Evolutionary conservation across 1,140 invertebrate genomes (phyloP), one percentile per base, ranked within the genome.

Genomic region (Tetragnatha versicolor): DNA sequence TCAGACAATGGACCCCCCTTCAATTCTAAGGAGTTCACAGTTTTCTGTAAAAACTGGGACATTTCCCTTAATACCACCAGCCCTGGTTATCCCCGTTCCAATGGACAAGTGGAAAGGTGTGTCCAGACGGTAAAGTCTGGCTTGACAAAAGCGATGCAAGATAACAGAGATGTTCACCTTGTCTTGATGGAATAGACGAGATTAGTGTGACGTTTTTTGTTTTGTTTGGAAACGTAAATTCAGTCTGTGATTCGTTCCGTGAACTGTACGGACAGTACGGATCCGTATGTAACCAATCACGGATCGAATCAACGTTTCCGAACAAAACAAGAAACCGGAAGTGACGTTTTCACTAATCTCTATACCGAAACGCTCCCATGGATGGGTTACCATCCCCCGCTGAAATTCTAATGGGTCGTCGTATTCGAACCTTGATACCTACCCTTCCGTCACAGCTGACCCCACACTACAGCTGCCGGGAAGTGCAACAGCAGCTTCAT

Each of bases 1-100:
- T 65, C 61, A 25, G 82, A 83, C 53, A 81, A 82, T 37, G 79
- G 81, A 49, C 82, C 82, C 5, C 81, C 73, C 20, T 76, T 76
- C 31, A 47, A 55, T 61, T 68, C 53, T 7, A 60, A 27, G 6
- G 45, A 17, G 25, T 9, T 51, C 6, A 25, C 5, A 22, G 25
- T 66, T 10, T 69, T 69, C 25, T 12, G 5, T 66, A 66, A 65
- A 12, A 25, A 69, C 12, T 69, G 51, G 42, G 31, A 60, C 22
- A 69, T 69, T 12, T 14, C 20, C 10, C 42, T 20, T 25, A 6
- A 25, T 27, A 69, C 31, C 5, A 27, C 66, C 9, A 22, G 14
- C 7, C 39, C 66, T 12, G 14, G 7, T 10, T 69, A 31, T 66
- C 66, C 66, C 9, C 6, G 39, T 66, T 66, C 66, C 12, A 65